Base-by-base conservation (phyloP, 2,888 invertebrate species). In the Pocota personata region DNA sequence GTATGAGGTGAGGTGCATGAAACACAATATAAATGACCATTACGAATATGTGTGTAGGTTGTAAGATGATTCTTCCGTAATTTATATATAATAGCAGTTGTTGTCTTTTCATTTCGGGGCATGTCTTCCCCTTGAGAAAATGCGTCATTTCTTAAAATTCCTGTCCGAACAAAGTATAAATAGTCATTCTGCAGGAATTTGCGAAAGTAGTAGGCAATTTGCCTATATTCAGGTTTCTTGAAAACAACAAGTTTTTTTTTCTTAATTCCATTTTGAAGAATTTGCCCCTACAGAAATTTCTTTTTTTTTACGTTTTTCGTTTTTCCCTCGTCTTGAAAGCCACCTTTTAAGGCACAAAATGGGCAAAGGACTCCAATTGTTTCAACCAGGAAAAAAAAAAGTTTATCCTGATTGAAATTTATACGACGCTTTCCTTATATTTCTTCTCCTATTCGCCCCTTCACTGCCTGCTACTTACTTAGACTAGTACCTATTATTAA, bases 1-100 rank as follows among this genome's bases (percentile, higher is more conserved):
- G 91, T 89, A 92, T 93, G 92, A 91, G 93, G 93, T 93, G 89
- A 92, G 91, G 48, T 69, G 52, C 52, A 78, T 78, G 60, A 60
- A 72, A 60, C 27, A 78, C 52, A 62, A 78, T 78, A 83, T 73
- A 78, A 62, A 78, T 73, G 21, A 48, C 27, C 43, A 46, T 21
- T 48, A 30, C 52, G 46, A 24, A 46, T 62, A 19, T 35, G 37
- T 67, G 30, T 30, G 24, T 19, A 43, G 1, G 16, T 8, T 40
- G 14, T 43, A n/a, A 57, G 19, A 58, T 37, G 58, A 14, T 48
- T 58, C 21, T 10, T 58, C 32, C 50, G 43, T 82, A 46, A 48
- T 71, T 71, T 69, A n/a, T n/a, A n/a, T n/a, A n/a, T n/a, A n/a
- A n/a, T n/a, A 76, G 43, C 71, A 48, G 46, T 46, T 69, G 50